Percentiles rank a stretch among this genome's conserved stretches.
Conservation (phyloP, 2,888 invertebrate species). For the Thymelicus lineola region DNA sequence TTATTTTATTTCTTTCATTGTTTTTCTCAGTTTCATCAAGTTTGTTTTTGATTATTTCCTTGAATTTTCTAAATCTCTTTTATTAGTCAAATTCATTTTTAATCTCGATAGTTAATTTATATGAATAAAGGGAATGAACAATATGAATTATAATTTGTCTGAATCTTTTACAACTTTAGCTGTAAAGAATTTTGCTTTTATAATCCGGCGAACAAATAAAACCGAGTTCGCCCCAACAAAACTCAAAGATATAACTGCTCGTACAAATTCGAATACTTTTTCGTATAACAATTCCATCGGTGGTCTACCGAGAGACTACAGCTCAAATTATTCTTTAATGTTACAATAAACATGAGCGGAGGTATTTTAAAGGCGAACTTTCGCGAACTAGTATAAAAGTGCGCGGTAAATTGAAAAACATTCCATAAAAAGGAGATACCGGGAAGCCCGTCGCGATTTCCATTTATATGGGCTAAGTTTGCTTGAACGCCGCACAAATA, state of each 20-base stretch:
- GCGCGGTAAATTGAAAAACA: constrained; percentile 67
- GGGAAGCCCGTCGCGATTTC: constrained; percentile 58
- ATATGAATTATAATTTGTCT: too few species aligned
- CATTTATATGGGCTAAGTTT: constrained; percentile 78
- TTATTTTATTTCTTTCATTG: too few species aligned
- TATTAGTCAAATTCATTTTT: too few species aligned
- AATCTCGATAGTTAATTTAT: too few species aligned
- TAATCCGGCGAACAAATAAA: not conserved
- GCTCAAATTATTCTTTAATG: constrained; percentile 36
- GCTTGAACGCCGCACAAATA: constrained; percentile 49
- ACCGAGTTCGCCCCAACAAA: constrained; percentile 3
- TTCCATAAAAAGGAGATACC: constrained; percentile 52
- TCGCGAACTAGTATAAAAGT: constrained; percentile 43
- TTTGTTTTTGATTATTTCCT: too few species aligned
- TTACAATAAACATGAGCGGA: constrained; percentile 42
- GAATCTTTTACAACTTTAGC: too few species aligned
- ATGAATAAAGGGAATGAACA: too few species aligned
- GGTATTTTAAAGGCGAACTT: constrained; percentile 42
- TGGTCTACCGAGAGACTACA: not conserved
- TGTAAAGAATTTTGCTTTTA: not conserved
- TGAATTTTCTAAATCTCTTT: too few species aligned
- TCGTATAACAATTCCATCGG: constrained; percentile 23
- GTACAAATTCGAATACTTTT: constrained; percentile 32
- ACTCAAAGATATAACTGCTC: constrained; percentile 15
- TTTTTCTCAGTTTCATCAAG: too few species aligned